A percentile compares a stretch with the other conserved stretches of the same genome.
These are phyloP conservation scores for Alaudala cheleensis DNA, from an alignment of 2,113 vertebrate genomes.

Conservation along the genomic window DNA sequence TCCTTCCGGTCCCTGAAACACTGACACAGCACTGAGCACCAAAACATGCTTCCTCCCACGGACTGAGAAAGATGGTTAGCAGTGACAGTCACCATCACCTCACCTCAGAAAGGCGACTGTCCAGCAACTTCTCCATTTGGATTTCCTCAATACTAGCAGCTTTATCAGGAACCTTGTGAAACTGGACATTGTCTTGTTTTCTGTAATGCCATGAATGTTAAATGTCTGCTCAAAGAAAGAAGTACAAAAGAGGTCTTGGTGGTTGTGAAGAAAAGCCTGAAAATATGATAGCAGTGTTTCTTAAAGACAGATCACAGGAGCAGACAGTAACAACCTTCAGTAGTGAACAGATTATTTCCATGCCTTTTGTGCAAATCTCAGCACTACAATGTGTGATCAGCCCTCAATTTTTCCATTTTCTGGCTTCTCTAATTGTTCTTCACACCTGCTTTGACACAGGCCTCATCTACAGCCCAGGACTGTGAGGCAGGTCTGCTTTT, in stretches of 20 bases:
- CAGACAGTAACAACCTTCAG: background rate
- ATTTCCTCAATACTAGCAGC: background rate
- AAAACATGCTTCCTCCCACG: background rate
- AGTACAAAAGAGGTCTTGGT: background rate
- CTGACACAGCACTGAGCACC: background rate
- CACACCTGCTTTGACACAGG: background rate
- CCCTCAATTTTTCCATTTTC: background rate
- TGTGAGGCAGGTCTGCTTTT: background rate
- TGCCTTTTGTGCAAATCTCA: background rate
- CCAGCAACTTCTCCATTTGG: background rate
- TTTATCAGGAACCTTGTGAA: background rate
- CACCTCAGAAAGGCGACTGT: background rate
- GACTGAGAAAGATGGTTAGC: background rate
- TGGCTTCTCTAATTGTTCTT: fast-evolving
- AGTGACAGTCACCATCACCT: fast-evolving
- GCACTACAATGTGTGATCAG: fast-evolving
- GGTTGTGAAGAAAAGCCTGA: background rate
- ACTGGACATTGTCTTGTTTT: background rate
- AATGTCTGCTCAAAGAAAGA: background rate
- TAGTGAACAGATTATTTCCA: background rate
- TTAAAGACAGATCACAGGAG: background rate
- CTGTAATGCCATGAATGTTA: background rate
- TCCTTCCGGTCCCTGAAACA: background rate
- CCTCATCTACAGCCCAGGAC: background rate
- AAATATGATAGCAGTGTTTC: background rate